Evolutionary conservation across 2,113 vertebrate genomes (phyloP).

Genomic region (Zosterops hypoxanthus): DNA sequence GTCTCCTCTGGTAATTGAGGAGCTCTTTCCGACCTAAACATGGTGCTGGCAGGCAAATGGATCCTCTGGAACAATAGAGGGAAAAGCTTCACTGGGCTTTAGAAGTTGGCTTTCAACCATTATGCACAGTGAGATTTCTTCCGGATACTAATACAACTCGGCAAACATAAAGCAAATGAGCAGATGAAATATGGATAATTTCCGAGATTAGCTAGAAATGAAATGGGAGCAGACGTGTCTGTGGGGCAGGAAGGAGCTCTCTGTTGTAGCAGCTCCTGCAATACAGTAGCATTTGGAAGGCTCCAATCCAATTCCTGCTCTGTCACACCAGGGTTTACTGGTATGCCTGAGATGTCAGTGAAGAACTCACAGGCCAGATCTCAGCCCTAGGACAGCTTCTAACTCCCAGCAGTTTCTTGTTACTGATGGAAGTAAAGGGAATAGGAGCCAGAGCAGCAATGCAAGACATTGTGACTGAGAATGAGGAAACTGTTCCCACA

Average conservation of each 20-base stretch:
- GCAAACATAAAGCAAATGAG: background rate
- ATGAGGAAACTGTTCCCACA: constrained; percentile 3
- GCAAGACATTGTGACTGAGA: background rate
- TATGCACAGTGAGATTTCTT: background rate
- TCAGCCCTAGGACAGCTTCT: background rate
- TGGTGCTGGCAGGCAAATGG: background rate
- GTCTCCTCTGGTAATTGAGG: background rate
- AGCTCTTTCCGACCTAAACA: background rate
- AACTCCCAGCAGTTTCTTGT: background rate
- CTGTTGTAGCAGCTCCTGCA: background rate
- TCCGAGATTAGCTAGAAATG: background rate
- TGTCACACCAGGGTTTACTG: background rate
- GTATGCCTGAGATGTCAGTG: fast-evolving
- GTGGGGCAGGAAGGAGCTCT: background rate
- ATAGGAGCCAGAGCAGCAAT: background rate
- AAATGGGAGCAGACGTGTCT: background rate
- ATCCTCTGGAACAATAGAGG: background rate
- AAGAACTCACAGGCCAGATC: background rate
- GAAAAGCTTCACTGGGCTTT: background rate
- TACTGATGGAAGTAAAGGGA: background rate
- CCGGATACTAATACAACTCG: background rate
- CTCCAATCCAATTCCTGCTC: background rate
- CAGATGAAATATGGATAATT: background rate
- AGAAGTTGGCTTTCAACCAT: background rate
- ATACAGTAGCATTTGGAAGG: background rate